Conservation (phyloP, 2,113 vertebrate species). For the Thamnaconus septentrionalis region DNA sequence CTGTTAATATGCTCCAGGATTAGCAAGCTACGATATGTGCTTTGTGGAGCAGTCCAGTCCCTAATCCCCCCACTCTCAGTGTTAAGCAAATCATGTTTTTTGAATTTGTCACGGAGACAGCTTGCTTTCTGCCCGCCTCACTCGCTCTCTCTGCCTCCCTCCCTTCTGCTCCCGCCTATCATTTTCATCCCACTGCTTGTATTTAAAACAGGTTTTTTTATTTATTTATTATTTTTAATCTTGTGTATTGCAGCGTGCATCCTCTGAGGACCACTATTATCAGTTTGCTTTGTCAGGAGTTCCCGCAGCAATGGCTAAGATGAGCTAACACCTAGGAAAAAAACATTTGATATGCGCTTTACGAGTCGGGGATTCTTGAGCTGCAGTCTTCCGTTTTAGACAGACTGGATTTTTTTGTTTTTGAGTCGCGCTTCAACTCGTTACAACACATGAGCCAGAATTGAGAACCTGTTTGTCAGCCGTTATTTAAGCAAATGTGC, state of each 20-base stretch:
- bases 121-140: constrained; percentile 26
- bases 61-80: constrained; percentile 38
- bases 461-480: constrained; percentile 8
- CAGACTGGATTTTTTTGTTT: constrained; percentile 17
- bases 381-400: constrained; percentile 18
- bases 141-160: neutral
- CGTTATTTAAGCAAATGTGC: constrained; percentile 15
- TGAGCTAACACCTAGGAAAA: constrained; percentile 7
- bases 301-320: constrained; percentile 27
- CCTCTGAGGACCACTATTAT: constrained; percentile 38
- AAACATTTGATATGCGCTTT: constrained; percentile 18
- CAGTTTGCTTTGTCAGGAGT: constrained; percentile 41
- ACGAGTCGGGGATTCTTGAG: neutral
- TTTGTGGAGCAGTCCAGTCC: constrained; percentile 36
- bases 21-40: constrained; percentile 48
- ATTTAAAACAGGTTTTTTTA: constrained; percentile 25
- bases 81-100: constrained; percentile 46
- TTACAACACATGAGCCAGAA: neutral
- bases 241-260: constrained; percentile 17
- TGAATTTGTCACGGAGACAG: constrained; percentile 38
- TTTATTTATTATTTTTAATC: constrained; percentile 19
- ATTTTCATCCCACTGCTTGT: constrained; percentile 10
- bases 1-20: constrained; percentile 69
- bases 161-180: too few species aligned
- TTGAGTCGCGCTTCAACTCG: too few species aligned